Evolutionary conservation across 2,113 vertebrate species (phyloP).

Genomic region (Ornithorhynchus anatinus): DNA sequence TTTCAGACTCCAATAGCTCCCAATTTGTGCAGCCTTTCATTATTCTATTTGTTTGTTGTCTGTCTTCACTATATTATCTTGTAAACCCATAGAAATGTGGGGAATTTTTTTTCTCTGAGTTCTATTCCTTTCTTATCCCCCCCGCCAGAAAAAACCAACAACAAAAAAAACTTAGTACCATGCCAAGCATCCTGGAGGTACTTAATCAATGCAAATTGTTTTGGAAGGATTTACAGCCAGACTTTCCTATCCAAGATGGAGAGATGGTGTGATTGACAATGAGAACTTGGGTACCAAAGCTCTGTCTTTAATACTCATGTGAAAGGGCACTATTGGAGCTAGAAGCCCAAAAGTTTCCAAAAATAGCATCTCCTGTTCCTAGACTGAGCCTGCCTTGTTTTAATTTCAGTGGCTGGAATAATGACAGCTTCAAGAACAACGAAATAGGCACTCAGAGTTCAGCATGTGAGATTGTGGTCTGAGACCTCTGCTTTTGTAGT

Average conservation of each 20-base stretch:
- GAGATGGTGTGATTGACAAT: background rate
- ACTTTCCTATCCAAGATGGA: background rate
- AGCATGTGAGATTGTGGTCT: conserved; percentile 60
- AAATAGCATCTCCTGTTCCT: conserved; percentile 28
- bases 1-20: no score
- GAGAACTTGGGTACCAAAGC: background rate
- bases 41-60: no score
- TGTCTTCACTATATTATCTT: no score
- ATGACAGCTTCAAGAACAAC: conserved; percentile 59
- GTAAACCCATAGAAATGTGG: no score
- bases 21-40: no score
- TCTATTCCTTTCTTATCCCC: no score
- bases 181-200: no score
- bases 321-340: background rate
- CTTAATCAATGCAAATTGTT: no score
- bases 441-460: conserved; percentile 56
- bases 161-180: no score
- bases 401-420: conserved; percentile 68
- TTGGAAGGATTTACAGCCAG: no score
- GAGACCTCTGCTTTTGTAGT: conserved; percentile 52
- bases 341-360: conserved; percentile 25
- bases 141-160: no score
- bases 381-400: conserved; percentile 43
- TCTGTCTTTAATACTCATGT: background rate
- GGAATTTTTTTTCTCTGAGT: no score